Evolutionary conservation across 35 echinoderm and acorn worm genomes (phyloP).

Genomic region (Anneissia japonica): DNA sequence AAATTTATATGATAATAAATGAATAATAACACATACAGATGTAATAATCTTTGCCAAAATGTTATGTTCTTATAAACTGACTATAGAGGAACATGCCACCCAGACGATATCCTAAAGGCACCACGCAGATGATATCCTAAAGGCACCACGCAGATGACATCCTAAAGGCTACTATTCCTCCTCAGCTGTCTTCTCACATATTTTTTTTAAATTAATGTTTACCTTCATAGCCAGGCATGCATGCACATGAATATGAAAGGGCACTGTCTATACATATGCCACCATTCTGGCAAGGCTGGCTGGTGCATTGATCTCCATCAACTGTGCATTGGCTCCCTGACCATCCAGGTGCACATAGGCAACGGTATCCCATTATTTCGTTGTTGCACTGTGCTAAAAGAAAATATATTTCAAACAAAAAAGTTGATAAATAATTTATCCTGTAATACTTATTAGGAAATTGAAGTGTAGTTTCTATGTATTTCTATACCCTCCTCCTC

Average conservation of each 20-base stretch:
- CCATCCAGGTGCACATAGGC: slow-evolving; percentile 33
- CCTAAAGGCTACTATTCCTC: too few species aligned
- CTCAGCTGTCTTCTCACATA: too few species aligned
- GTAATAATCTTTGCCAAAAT: too few species aligned
- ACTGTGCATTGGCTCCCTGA: slow-evolving; percentile 33
- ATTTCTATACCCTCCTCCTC: too few species aligned
- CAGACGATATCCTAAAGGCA: too few species aligned
- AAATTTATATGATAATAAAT: too few species aligned
- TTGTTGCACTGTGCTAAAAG: slow-evolving; percentile 39
- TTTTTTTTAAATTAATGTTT: too few species aligned
- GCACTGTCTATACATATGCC: not conserved
- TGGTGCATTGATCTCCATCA: slow-evolving; percentile 45
- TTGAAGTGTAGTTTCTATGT: not conserved
- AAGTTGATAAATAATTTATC: not conserved
- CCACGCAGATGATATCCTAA: too few species aligned
- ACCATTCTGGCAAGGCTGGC: not conserved
- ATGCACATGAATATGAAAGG: not conserved
- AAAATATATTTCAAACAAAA: not conserved
- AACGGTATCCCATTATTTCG: slow-evolving; percentile 38
- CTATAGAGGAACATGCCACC: too few species aligned
- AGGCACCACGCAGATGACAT: too few species aligned
- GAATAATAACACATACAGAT: too few species aligned
- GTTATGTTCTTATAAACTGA: too few species aligned
- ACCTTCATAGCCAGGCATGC: not conserved
- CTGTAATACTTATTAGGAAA: not conserved